Percentiles rank a stretch among this genome's conserved stretches.
These are phyloP conservation scores for Sigmodon hispidus DNA, from an alignment of 2,113 vertebrate genomes.

Conservation along the genomic window DNA sequence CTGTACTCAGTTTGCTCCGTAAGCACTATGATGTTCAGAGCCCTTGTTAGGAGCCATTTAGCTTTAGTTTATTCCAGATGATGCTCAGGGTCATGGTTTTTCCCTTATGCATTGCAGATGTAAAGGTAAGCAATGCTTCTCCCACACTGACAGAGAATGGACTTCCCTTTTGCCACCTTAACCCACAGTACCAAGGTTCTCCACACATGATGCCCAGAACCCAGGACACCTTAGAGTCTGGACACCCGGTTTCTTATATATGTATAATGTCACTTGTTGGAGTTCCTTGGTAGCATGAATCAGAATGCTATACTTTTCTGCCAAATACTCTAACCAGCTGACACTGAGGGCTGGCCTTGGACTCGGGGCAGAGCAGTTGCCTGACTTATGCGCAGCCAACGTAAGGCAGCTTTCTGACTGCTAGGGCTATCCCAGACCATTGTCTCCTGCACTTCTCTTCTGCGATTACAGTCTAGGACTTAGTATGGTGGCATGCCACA, in stretches of 20 bases:
- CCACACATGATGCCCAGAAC: not conserved
- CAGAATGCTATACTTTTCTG: not conserved
- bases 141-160: not conserved
- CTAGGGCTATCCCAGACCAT: not conserved
- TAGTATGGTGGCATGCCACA: not conserved
- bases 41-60: not conserved
- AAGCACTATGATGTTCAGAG: not conserved
- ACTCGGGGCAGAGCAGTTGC: not conserved
- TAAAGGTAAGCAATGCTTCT: not conserved
- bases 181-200: not conserved
- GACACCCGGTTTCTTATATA: not conserved
- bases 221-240: not conserved
- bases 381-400: not conserved
- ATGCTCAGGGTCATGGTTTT: not conserved
- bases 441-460: not conserved
- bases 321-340: not conserved
- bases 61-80: not conserved
- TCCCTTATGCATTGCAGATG: not conserved
- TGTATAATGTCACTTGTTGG: not conserved
- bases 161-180: not conserved
- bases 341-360: not conserved
- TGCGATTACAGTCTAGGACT: not conserved
- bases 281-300: not conserved
- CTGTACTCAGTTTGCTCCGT: not conserved
- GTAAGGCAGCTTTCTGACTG: not conserved